phyloP scores from a whole-genome alignment of 2,888 invertebrate species.

The Fabriciana adippe region DNA sequence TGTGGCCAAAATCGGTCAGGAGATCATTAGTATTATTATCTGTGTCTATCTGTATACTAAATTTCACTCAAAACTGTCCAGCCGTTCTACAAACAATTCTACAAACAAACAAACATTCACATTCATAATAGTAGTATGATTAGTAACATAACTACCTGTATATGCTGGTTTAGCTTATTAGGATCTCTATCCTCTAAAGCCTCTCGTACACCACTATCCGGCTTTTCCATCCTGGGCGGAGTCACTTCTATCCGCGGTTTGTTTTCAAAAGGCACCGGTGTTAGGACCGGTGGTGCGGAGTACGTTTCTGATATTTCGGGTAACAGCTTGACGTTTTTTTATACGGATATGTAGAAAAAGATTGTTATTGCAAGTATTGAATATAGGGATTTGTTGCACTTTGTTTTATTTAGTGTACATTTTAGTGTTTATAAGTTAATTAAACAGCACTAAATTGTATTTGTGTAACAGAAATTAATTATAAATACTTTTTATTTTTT shows the following conservation, averaged over 20 bases:
- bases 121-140: not conserved
- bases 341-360: not conserved
- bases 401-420: not conserved
- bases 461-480: too few relatives aligned
- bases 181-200: conserved; percentile 87
- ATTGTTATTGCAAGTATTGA: not conserved
- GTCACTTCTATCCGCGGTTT: conserved; percentile 58
- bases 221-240: conserved; percentile 52
- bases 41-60: too few relatives aligned
- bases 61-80: too few relatives aligned
- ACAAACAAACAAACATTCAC: too few relatives aligned
- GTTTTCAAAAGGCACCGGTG: conserved; percentile 34
- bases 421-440: too few relatives aligned
- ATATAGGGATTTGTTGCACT: not conserved
- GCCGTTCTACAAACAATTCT: too few relatives aligned
- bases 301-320: conserved; percentile 52
- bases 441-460: too few relatives aligned
- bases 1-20: too few relatives aligned
- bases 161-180: conserved; percentile 85
- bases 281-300: conserved; percentile 47
- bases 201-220: conserved; percentile 66
- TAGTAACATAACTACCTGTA: conserved; percentile 82
- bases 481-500: too few relatives aligned
- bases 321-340: conserved; percentile 50
- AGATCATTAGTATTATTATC: too few relatives aligned